phyloP scores from a whole-genome alignment of 1,140 invertebrate genomes.

The Drosophila azteca region DNA sequence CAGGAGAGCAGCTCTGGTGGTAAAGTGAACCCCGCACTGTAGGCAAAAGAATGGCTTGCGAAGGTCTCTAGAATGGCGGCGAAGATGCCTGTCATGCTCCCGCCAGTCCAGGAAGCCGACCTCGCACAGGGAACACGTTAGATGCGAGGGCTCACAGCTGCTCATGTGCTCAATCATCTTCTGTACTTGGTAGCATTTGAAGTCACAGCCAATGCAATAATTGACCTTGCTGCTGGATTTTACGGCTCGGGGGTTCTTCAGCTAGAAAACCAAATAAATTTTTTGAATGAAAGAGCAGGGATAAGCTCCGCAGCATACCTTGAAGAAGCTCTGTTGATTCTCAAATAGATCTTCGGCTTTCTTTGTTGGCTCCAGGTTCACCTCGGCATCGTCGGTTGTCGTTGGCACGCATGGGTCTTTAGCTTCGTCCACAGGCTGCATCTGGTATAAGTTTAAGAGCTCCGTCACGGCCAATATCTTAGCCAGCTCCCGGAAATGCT shows the following conservation, averaged over 20 bases:
- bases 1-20: conserved; percentile 84
- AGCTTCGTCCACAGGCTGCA: conserved; percentile 43
- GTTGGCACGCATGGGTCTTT: conserved; percentile 15
- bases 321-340: conserved; percentile 73
- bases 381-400: conserved; percentile 21
- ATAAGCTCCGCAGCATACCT: conserved; percentile 34
- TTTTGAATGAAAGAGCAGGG: not conserved
- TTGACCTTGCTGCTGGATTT: conserved; percentile 81
- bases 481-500: conserved; percentile 70
- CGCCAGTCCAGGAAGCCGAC: conserved; percentile 83
- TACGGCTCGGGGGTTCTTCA: conserved; percentile 65
- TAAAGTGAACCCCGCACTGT: conserved; percentile 85
- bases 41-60: conserved; percentile 85
- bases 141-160: conserved; percentile 84
- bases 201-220: conserved; percentile 82
- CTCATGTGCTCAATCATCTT: conserved; percentile 83
- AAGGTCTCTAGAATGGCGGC: conserved; percentile 84
- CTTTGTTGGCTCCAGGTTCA: conserved; percentile 16
- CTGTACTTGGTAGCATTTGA: conserved; percentile 82
- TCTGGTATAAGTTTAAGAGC: conserved; percentile 68
- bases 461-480: conserved; percentile 74
- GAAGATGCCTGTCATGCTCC: conserved; percentile 84
- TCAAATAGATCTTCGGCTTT: conserved; percentile 68
- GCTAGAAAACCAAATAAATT: conserved; percentile 21
- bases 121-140: conserved; percentile 85